Conservation (phyloP, 2,888 invertebrate genomes). For the Pristionchus arcanus region DNA sequence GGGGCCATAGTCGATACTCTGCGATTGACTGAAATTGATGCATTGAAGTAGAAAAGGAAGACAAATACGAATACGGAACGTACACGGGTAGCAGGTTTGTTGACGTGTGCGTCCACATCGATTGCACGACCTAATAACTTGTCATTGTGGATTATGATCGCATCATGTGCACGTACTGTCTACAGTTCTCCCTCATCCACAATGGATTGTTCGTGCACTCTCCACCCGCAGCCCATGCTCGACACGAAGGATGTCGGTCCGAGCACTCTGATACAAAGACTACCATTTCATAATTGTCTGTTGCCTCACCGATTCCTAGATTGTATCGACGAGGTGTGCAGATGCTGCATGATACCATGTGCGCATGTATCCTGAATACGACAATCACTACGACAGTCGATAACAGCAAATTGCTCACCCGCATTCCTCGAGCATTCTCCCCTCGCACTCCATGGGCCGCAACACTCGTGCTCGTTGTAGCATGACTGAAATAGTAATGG, state of each 20-base stretch:
- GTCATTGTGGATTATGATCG: too few species aligned
- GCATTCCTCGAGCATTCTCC: conserved; percentile 51
- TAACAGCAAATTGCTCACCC: background rate
- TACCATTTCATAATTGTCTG: too few species aligned
- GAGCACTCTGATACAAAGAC: background rate
- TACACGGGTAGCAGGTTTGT: conserved; percentile 1
- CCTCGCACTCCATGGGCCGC: conserved; percentile 49
- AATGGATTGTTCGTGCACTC: conserved; percentile 29
- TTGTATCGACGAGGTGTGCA: conserved; percentile 27
- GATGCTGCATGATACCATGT: conserved; percentile 31
- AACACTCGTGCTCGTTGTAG: conserved; percentile 58
- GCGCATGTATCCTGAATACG: conserved; percentile 25
- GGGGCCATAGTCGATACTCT: background rate
- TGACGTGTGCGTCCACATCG: conserved; percentile 11
- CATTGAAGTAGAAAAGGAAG: background rate
- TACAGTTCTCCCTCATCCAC: conserved; percentile 48
- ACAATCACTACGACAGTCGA: too few species aligned
- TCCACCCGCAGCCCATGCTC: conserved; percentile 13
- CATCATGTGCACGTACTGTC: background rate
- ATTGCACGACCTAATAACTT: conserved; percentile 1
- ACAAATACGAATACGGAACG: background rate
- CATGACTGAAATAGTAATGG: background rate
- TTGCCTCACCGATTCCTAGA: background rate
- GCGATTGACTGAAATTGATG: too few species aligned
- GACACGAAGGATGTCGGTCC: conserved; percentile 29